These are phyloP conservation scores for Microctenopoma lineatum DNA, from an alignment of 2,797 vertebrate species.

Conservation along the genomic window DNA sequence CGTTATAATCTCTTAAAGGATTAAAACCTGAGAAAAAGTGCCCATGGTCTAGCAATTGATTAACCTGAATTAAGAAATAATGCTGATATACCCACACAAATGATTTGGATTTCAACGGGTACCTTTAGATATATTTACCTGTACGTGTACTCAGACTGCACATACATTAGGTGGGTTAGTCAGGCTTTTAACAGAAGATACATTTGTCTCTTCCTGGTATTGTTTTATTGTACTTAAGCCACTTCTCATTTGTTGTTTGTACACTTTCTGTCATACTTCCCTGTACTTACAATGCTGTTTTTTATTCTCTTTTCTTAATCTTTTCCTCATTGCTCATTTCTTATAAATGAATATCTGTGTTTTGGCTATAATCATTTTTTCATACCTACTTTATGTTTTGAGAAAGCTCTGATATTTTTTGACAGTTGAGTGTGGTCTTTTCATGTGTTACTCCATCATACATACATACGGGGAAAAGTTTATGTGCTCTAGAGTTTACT, in stretches of 20 bases:
- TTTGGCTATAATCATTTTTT: neutral
- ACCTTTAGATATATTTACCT: too few species aligned
- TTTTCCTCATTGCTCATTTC: neutral
- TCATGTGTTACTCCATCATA: neutral
- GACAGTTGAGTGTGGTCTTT: neutral
- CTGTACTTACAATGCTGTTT: neutral
- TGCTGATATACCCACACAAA: too few species aligned
- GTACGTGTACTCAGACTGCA: too few species aligned
- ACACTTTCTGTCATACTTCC: constrained; percentile 34
- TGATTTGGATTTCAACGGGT: too few species aligned
- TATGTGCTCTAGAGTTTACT: neutral
- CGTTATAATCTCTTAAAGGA: too few species aligned
- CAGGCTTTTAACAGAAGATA: neutral
- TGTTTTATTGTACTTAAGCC: neutral
- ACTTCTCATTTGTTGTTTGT: constrained; percentile 24
- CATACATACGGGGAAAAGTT: neutral
- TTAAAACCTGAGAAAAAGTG: too few species aligned
- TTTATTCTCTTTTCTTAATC: constrained; percentile 26
- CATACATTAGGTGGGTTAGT: too few species aligned
- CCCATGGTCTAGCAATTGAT: too few species aligned
- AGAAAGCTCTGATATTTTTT: constrained; percentile 3
- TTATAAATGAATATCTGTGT: neutral
- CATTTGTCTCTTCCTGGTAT: constrained; percentile 31
- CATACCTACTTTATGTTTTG: neutral
- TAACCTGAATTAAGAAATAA: too few species aligned